Evolutionary conservation across 2,888 invertebrate genomes (phyloP), one percentile per base, ranked within the genome.

Genomic region (Mesorhabditis belari): DNA sequence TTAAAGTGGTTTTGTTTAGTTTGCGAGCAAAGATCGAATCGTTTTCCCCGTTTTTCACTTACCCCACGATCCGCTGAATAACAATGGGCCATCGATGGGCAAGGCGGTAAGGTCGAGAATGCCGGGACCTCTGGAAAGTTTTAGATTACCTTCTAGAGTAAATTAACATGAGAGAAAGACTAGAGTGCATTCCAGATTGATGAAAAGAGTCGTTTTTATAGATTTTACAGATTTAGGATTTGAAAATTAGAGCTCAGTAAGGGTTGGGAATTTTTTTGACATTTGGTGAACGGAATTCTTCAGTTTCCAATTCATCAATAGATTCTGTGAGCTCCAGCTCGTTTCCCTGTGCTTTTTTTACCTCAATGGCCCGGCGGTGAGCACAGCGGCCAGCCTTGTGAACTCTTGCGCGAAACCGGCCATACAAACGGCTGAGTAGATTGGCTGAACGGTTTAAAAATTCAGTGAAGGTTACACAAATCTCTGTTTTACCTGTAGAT

Each of bases 91-190:
- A 57, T 77, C 74, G 50, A 74, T 73, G 2, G 80, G 80, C 4
- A 80, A 66, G 5, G 79, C 66, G 4, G 80, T 81, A 29, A 81
- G 66, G 58, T 80, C 80, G n/a, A 80, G 74, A 49, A 80, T 81
- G 19, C 80, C 80, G 3, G 79, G 78, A 12, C 73, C 74, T 24
- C 44, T 35, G n/a, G n/a, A 35, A 35, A n/a, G 56, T 27, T 3
- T 62, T 27, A 3, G 67, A 44, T 3, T 29, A 44, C 3, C 24
- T 63, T 4, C 66, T 35, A 6, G 9, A 51, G 17, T 23, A 63
- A 9, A 3, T 23, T 58, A 50, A 23, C 6, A n/a, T n/a, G n/a
- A n/a, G n/a, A n/a, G n/a, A n/a, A n/a, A n/a, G n/a, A n/a, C n/a
- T n/a, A n/a, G n/a, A n/a, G n/a, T n/a, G n/a, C n/a, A n/a, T n/a